Conservation (phyloP, 1,140 invertebrate species). For the Portunus trituberculatus region DNA sequence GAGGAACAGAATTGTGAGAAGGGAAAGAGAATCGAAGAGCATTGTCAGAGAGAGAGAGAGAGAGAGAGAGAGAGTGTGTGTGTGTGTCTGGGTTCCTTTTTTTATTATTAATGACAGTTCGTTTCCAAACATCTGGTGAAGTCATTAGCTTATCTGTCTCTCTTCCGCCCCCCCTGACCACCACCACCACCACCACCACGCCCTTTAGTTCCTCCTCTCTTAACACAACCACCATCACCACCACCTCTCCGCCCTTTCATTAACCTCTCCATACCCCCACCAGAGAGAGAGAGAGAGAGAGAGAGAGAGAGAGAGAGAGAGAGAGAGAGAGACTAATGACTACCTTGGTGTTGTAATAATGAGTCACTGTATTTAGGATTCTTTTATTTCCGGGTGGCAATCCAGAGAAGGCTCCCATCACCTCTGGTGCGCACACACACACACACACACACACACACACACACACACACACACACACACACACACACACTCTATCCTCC, state of each 20-base stretch:
- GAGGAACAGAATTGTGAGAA: neutral
- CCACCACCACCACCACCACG: constrained; percentile 1
- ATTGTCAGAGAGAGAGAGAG: neutral
- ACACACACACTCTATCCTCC: neutral
- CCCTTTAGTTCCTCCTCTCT: neutral
- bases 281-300: neutral
- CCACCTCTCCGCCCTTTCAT: constrained; percentile 24
- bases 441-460: constrained; percentile 13
- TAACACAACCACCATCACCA: neutral
- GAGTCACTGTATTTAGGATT: constrained; percentile 22
- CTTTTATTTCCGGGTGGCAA: constrained; percentile 11
- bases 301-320: too few species aligned
- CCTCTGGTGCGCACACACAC: neutral
- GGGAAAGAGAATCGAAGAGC: neutral
- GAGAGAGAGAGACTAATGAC: neutral
- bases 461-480: constrained; percentile 21
- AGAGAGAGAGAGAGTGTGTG: neutral
- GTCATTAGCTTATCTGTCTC: constrained; percentile 27
- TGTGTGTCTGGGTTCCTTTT: neutral
- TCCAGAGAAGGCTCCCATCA: neutral
- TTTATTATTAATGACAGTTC: neutral
- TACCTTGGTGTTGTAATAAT: constrained; percentile 23
- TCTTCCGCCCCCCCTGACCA: neutral
- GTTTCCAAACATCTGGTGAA: neutral
- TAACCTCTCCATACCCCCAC: neutral